Percentiles rank a stretch among this genome's conserved stretches.
Conservation (phyloP, 2,797 vertebrate genomes). For the Phaenicophaeus curvirostris region DNA sequence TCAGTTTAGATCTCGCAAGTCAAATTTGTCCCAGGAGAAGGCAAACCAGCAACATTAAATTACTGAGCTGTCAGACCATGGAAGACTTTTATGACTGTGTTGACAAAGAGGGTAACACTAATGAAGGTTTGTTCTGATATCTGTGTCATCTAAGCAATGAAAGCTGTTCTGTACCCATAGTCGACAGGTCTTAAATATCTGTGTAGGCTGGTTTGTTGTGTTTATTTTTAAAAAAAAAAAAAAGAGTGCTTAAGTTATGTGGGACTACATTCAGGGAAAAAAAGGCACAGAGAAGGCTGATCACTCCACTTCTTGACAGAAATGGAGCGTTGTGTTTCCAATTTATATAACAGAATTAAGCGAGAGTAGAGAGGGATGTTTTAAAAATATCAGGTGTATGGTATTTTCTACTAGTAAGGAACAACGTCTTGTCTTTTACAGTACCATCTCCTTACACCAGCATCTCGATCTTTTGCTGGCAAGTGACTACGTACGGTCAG, state of each 20-base stretch:
- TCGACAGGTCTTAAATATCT: too few relatives aligned
- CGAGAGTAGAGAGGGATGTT: background rate
- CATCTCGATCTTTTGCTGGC: slow-evolving; percentile 93
- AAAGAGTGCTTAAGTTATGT: too few relatives aligned
- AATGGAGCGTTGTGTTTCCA: background rate
- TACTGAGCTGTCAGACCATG: slow-evolving; percentile 91
- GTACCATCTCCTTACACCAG: slow-evolving; percentile 93
- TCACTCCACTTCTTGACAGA: too few relatives aligned
- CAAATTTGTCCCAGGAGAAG: slow-evolving; percentile 83
- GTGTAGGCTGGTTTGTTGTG: too few relatives aligned
- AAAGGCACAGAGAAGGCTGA: background rate
- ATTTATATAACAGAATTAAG: too few relatives aligned
- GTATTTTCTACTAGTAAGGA: background rate
- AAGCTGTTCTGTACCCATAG: too few relatives aligned
- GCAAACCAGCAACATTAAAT: slow-evolving; percentile 85
- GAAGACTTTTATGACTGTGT: slow-evolving; percentile 88
- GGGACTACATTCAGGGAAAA: too few relatives aligned
- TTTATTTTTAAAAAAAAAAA: too few relatives aligned
- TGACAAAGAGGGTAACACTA: slow-evolving; percentile 89
- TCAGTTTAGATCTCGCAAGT: slow-evolving; percentile 88
- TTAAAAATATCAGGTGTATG: fast-evolving
- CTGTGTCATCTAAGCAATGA: too few relatives aligned
- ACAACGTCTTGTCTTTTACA: slow-evolving; percentile 58
- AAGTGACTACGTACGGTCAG: slow-evolving; percentile 91
- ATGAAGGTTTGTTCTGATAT: slow-evolving; percentile 83